These are phyloP conservation scores for Pyxicephalus adspersus DNA, from an alignment of 2,113 vertebrate species.

Conservation along the genomic window DNA sequence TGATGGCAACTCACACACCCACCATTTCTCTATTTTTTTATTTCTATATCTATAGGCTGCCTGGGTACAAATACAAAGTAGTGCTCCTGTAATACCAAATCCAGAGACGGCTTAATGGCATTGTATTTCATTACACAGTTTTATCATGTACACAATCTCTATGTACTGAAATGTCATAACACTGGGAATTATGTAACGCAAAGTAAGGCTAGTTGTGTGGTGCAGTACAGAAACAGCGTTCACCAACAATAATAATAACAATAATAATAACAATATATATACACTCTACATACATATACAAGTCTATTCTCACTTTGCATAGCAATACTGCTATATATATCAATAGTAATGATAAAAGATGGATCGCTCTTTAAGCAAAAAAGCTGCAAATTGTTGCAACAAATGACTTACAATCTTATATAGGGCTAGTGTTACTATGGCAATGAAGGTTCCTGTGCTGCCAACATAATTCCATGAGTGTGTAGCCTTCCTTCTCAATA, in stretches of 20 bases:
- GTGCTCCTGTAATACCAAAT: neutral
- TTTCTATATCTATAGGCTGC: neutral
- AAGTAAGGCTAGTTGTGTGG: too few relatives aligned
- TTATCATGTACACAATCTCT: constrained; percentile 1
- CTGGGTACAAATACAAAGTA: neutral
- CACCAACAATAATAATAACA: too few relatives aligned
- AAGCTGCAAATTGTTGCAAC: too few relatives aligned
- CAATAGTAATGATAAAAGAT: too few relatives aligned
- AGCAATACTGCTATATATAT: too few relatives aligned
- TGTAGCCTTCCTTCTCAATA: constrained; percentile 1
- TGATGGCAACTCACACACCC: constrained; percentile 3
- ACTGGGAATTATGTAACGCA: too few relatives aligned
- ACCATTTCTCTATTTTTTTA: neutral
- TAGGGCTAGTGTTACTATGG: constrained; percentile 31
- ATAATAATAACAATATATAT: too few relatives aligned
- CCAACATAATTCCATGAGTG: neutral
- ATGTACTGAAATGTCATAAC: too few relatives aligned
- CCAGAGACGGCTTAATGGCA: neutral
- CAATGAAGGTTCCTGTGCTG: constrained; percentile 9
- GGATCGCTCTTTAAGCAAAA: too few relatives aligned
- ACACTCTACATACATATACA: too few relatives aligned
- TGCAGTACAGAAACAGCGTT: too few relatives aligned
- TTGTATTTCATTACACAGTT: constrained; percentile 2
- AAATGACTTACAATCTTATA: neutral
- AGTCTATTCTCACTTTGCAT: too few relatives aligned